Conservation (phyloP, 2,888 invertebrate genomes). For the Craniophora ligustri region DNA sequence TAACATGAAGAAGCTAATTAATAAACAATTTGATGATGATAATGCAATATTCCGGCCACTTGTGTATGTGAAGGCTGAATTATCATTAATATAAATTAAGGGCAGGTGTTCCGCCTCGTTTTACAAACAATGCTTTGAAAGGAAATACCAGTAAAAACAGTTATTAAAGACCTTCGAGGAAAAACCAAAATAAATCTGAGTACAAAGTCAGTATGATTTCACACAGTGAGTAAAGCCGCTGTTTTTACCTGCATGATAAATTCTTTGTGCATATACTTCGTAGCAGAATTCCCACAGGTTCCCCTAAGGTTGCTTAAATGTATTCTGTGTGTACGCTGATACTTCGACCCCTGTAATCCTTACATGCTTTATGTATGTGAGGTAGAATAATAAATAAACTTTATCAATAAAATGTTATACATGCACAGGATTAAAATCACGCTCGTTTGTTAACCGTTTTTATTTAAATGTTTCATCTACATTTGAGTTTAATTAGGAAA, state of each 20-base stretch:
- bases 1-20: not conserved
- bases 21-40: constrained; percentile 11
- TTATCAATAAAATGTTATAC: constrained; percentile 28
- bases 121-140: constrained; percentile 22
- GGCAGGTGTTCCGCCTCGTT: constrained; percentile 19
- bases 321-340: constrained; percentile 42
- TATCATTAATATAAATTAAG: constrained; percentile 40
- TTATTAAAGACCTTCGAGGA: constrained; percentile 26
- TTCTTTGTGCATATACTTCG: constrained; percentile 15
- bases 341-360: constrained; percentile 37
- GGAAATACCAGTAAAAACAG: constrained; percentile 1
- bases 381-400: constrained; percentile 35
- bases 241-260: constrained; percentile 31
- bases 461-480: constrained; percentile 19
- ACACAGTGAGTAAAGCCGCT: constrained; percentile 1
- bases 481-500: constrained; percentile 37
- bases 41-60: constrained; percentile 10
- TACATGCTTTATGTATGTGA: constrained; percentile 34
- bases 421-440: constrained; percentile 5
- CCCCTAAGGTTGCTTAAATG: constrained; percentile 39
- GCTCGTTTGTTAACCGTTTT: constrained; percentile 6
- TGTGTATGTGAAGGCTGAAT: constrained; percentile 13
- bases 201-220: constrained; percentile 20
- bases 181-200: constrained; percentile 15
- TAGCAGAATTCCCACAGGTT: constrained; percentile 46